These are phyloP conservation scores for Polydrusus tereticollis DNA, from an alignment of 2,888 invertebrate genomes.

Conservation along the genomic window DNA sequence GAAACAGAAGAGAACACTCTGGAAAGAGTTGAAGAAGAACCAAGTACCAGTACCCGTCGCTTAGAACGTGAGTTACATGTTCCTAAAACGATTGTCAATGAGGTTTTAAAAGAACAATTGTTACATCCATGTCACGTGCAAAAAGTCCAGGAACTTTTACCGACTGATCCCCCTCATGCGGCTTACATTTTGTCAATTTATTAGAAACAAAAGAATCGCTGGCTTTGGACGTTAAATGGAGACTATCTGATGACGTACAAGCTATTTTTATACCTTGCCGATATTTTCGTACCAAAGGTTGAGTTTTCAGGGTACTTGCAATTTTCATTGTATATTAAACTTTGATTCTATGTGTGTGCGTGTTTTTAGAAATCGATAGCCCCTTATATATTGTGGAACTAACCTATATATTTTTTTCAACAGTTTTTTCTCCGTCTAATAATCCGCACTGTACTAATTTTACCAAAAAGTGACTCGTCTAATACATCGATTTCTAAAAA, in stretches of 20 bases:
- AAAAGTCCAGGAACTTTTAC: too few relatives aligned
- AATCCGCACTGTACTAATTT: neutral
- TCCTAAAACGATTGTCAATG: too few relatives aligned
- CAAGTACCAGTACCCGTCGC: too few relatives aligned
- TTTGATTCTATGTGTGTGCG: neutral
- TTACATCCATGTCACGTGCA: too few relatives aligned
- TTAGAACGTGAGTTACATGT: too few relatives aligned
- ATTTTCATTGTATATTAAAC: conserved; percentile 21
- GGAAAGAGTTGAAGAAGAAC: too few relatives aligned
- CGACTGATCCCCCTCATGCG: too few relatives aligned
- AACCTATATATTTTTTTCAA: neutral
- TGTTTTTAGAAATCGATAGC: neutral
- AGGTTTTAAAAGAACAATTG: too few relatives aligned
- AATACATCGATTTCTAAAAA: neutral
- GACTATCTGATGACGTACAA: neutral
- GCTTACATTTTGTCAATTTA: too few relatives aligned
- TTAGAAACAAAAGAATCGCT: too few relatives aligned
- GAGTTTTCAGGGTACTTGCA: neutral
- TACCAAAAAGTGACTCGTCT: neutral
- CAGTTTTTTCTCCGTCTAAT: neutral
- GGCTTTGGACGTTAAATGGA: neutral
- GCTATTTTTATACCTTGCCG: conserved; percentile 2
- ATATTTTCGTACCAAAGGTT: neutral
- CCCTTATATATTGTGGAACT: neutral
- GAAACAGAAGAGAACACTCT: too few relatives aligned